Conservation (phyloP, 2,888 invertebrate genomes). For the Pilophorus perplexus region DNA sequence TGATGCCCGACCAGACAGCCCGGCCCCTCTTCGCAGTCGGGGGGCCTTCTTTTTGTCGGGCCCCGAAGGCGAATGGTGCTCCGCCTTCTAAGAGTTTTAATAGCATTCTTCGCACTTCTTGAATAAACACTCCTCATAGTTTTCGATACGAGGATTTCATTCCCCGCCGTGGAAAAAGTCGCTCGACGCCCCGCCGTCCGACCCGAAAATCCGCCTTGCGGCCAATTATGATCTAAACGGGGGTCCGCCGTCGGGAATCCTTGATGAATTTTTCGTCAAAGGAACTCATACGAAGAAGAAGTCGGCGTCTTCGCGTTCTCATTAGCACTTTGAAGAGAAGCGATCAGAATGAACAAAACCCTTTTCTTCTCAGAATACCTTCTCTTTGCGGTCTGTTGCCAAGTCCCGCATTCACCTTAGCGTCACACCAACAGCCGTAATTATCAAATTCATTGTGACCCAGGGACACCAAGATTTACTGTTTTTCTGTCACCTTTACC, state of each 20-base stretch:
- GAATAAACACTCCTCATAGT: conserved; percentile 36
- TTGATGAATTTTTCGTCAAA: conserved; percentile 19
- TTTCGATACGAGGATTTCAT: too few species aligned
- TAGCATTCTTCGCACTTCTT: conserved; percentile 36
- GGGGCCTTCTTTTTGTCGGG: conserved; percentile 23
- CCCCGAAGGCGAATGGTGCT: neutral
- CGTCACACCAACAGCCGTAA: too few species aligned
- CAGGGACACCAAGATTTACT: neutral
- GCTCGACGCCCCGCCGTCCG: too few species aligned
- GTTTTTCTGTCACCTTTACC: conserved; percentile 16
- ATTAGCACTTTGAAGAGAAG: conserved; percentile 30
- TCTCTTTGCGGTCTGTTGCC: too few species aligned
- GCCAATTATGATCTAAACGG: conserved; percentile 27
- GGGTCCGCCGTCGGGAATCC: conserved; percentile 5
- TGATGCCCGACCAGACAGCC: conserved; percentile 33
- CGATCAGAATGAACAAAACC: conserved; percentile 27
- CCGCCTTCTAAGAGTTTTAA: too few species aligned
- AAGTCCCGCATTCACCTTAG: too few species aligned
- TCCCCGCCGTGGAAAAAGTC: too few species aligned
- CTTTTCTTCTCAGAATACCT: too few species aligned
- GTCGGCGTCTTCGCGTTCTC: conserved; percentile 28
- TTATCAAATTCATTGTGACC: too few species aligned
- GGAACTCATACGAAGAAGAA: neutral
- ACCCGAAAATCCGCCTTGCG: too few species aligned
- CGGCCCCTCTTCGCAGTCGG: conserved; percentile 18